Percentiles rank a stretch among this genome's conserved stretches.
Evolutionary conservation across 2,113 vertebrate species (phyloP).

Genomic region (Nesospiza acunhae): DNA sequence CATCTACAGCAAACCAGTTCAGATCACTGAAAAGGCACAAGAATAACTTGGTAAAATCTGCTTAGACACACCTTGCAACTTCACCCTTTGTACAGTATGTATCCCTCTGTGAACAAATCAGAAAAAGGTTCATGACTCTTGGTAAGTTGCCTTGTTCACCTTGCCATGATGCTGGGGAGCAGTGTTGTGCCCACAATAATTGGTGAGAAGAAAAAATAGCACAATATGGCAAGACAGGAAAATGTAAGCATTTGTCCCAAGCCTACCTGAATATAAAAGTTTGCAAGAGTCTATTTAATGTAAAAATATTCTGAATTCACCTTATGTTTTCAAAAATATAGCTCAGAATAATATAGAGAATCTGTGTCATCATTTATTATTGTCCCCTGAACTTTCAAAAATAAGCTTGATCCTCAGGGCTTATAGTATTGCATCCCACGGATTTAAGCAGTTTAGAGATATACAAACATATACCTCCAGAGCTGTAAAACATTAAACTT

Average conservation of each 20-base stretch:
- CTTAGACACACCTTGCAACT: neutral
- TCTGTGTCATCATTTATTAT: neutral
- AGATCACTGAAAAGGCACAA: neutral
- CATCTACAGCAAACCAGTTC: neutral
- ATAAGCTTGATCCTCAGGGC: neutral
- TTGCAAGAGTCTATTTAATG: neutral
- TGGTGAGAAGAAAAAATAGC: neutral
- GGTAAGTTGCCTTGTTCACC: neutral
- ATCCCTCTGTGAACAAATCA: neutral
- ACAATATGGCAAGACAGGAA: neutral
- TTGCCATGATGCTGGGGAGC: neutral
- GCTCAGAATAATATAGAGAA: neutral
- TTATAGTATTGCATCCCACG: neutral
- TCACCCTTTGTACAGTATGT: neutral
- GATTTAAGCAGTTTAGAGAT: slow-evolving; percentile 32
- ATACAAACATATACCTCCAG: neutral
- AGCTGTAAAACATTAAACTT: slow-evolving; percentile 20
- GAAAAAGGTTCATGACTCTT: neutral
- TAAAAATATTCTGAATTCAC: neutral
- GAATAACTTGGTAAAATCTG: neutral
- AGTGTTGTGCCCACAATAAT: neutral
- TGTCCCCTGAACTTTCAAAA: neutral
- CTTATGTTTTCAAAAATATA: neutral
- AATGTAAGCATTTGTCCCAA: neutral
- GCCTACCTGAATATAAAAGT: neutral